Evolutionary conservation across 2,888 invertebrate species (phyloP), one percentile per base, ranked within the genome.

Genomic region (Mamestra brassicae): DNA sequence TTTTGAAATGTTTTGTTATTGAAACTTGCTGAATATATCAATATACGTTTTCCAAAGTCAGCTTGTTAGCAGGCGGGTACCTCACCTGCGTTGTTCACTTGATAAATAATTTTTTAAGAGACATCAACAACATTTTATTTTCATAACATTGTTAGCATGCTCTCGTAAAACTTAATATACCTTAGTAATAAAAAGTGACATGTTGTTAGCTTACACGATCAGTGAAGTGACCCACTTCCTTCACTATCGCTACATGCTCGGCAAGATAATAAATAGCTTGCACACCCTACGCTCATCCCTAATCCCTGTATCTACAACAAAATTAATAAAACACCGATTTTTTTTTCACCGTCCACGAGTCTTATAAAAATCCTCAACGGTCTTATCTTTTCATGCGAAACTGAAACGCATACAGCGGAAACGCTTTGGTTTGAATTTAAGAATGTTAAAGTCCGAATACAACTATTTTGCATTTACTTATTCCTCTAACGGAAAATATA

Each of bases 321-420:
- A 71, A 57, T 58, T 42, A 61, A 74, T 54, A 66, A 15, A 57
- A 34, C 17, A 60, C 10, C 34, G 13, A 63, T 34, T 45, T 55
- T 36, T 54, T 66, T 69, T 68, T 55, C 45, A 55, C 54, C 26
- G 11, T 55, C 50, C 58, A 42, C 26, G 10, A 38, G 11, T 58
- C 68, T 81, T 62, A 62, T 60, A 66, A 77, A 76, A 70, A 70
- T 57, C 69, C 55, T 50, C 42, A 74, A 74, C 66, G 0, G 52
- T 62, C 71, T 83, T 83, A 69, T 63, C 58, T 38, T 78, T 74
- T 78, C 64, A 76, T 52, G 68, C 13, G 36, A 57, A 80, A 80
- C 80, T 64, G 64, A 64, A 78, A 69, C 54, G 64, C 79, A 65
- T 58, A 60, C 50, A 61, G 57, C 67, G 58, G 52, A 71, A 68